A percentile compares a stretch with the other conserved stretches of the same genome.
These are phyloP conservation scores for Lithosia quadra DNA, from an alignment of 2,888 invertebrate species.

Conservation along the genomic window DNA sequence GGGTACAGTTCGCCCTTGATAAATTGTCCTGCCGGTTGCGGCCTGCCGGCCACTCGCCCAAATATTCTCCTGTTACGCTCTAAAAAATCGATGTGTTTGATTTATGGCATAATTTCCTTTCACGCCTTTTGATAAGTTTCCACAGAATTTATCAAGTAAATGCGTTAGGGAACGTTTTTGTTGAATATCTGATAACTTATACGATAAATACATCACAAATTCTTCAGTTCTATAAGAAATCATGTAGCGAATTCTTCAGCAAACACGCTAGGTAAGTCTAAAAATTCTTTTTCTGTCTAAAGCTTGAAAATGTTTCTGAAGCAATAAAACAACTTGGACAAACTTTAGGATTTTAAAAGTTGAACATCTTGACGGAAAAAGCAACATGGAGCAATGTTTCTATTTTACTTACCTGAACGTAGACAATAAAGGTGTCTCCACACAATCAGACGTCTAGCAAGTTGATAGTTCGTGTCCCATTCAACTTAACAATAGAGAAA, in stretches of 20 bases:
- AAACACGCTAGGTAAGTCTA: constrained; percentile 46
- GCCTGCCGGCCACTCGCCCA: constrained; percentile 75
- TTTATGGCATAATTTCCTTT: constrained; percentile 79
- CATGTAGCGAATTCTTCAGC: constrained; percentile 37
- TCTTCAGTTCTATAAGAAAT: constrained; percentile 40
- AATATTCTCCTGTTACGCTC: constrained; percentile 77
- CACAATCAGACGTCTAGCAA: constrained; percentile 81
- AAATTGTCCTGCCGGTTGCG: constrained; percentile 82
- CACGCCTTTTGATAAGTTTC: constrained; percentile 70
- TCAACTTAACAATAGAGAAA: constrained; percentile 85
- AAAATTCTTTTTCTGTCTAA: constrained; percentile 61
- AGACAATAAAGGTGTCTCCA: constrained; percentile 83
- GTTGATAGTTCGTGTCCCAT: constrained; percentile 83
- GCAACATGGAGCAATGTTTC: constrained; percentile 74
- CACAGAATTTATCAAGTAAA: constrained; percentile 56
- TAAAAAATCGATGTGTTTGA: constrained; percentile 76
- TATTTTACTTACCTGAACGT: constrained; percentile 81
- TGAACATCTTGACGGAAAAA: constrained; percentile 76
- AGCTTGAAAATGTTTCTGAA: constrained; percentile 60
- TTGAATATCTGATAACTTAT: constrained; percentile 36
- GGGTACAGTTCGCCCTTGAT: constrained; percentile 81
- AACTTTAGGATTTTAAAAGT: constrained; percentile 77
- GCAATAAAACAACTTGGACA: constrained; percentile 63
- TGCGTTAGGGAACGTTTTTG: constrained; percentile 53
- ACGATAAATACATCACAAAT: constrained; percentile 34